Percentiles rank a stretch among this genome's conserved stretches.
phyloP scores from a whole-genome alignment of 2,888 invertebrate species.

The Plutella xylostella region DNA sequence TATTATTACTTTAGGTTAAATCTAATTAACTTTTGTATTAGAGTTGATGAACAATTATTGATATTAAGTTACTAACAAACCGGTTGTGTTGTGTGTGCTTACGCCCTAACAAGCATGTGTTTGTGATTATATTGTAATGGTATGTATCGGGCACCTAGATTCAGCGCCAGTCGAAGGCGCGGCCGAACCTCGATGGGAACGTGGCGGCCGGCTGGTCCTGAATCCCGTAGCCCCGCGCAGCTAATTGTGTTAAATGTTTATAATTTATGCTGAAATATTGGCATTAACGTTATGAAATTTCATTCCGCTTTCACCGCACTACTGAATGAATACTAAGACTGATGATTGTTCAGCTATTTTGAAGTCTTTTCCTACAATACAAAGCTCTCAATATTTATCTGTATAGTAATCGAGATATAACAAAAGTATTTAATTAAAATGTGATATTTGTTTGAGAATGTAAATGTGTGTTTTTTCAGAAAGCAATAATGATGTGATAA shows the following conservation, averaged over 20 bases:
- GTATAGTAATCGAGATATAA: conserved; percentile 27
- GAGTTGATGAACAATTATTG: conserved; percentile 56
- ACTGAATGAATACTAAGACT: conserved; percentile 2
- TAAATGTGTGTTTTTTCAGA: conserved; percentile 51
- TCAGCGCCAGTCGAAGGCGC: background rate
- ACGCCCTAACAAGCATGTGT: conserved; percentile 66
- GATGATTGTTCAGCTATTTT: conserved; percentile 2
- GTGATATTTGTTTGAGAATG: conserved; percentile 58
- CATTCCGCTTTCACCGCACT: conserved; percentile 20
- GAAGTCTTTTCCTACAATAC: background rate
- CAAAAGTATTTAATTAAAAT: conserved; percentile 51
- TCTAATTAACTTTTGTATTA: conserved; percentile 31
- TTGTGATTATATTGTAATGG: conserved; percentile 47
- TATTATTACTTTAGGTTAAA: conserved; percentile 54
- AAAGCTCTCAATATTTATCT: conserved; percentile 22
- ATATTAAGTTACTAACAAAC: conserved; percentile 62
- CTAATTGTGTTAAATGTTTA: conserved; percentile 37
- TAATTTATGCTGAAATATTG: conserved; percentile 67
- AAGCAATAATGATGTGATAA: conserved; percentile 67
- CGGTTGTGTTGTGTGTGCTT: conserved; percentile 69
- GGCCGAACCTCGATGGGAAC: background rate
- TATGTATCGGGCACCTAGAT: too few species aligned
- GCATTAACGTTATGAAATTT: conserved; percentile 37
- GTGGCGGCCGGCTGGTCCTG: background rate
- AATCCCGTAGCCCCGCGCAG: conserved; percentile 30